Base-by-base conservation (phyloP, 2,113 vertebrate genomes). In the Tricholaema leucomelas region DNA sequence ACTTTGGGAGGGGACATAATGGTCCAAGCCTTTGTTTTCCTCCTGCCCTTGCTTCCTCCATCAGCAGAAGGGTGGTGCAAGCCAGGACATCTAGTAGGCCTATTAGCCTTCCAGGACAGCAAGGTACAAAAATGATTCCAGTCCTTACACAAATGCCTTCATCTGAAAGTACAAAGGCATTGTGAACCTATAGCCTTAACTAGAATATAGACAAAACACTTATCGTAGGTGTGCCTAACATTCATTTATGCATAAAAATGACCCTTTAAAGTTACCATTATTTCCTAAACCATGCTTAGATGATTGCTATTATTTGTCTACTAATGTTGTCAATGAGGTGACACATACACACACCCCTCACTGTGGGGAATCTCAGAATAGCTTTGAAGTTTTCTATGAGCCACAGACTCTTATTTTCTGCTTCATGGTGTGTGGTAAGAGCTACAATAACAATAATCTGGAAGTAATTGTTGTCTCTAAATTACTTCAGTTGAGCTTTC, bases 391-490 rank as follows among this genome's bases (percentile, higher is more conserved):
- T 65, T 91, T 87, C 50, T 58, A 0, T 92, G 84, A 95, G 50
- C 73, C 56, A 75, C 42, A 88, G 79, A 24, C 81, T 71, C 82
- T 94, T 93, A 85, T 96, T 95, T 96, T 95, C 90, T 95, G 88
- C 86, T 91, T 91, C 20, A 0, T 91, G 35, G n/a, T 84, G 54
- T 94, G 71, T 90, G 28, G 50, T 74, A 75, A 93, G 66, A 87
- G 76, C 74, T 78, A 70, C 59, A 93, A 84, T 90, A 95, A 90
- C 72, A 91, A 84, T 94, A 90, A 96, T 82, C 67, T 78, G 56
- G n/a, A 87, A n/a, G 83, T 77, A 94, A 95, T 96, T 95, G 83
- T 73, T 67, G 55, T 87, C 65, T 86, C 59, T 95, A 93, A 95
- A 94, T 88, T 95, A 81, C 78, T 90, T 90, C 75, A 87, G 27